A percentile compares a stretch with the other conserved stretches of the same genome.
Conservation (phyloP, 2,888 invertebrate species). For the Phaedon cochleariae region DNA sequence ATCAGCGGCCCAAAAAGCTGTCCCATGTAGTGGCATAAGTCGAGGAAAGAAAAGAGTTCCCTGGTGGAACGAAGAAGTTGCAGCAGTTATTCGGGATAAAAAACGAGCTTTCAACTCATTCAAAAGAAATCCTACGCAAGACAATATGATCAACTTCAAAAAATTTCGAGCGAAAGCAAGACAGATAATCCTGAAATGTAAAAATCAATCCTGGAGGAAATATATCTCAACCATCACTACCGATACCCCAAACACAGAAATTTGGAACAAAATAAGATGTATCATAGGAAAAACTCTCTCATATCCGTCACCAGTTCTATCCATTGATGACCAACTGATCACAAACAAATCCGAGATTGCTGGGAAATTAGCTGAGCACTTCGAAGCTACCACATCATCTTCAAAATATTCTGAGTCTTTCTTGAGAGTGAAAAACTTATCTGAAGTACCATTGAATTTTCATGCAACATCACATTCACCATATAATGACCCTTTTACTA, state of each 20-base stretch:
- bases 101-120: slow-evolving; percentile 4
- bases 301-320: slow-evolving; percentile 1
- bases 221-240: not conserved
- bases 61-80: slow-evolving; percentile 13
- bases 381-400: not conserved
- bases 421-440: not conserved
- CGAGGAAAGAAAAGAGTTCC: slow-evolving; percentile 5
- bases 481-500: not conserved
- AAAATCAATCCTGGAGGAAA: not conserved
- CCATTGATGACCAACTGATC: not conserved
- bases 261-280: slow-evolving; percentile 9
- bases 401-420: not conserved
- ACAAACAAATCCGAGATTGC: not conserved
- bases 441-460: not conserved
- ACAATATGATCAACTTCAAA: slow-evolving; percentile 1
- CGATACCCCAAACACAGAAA: not conserved
- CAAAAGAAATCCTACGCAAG: slow-evolving; percentile 8
- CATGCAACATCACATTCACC: not conserved
- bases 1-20: not conserved
- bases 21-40: not conserved
- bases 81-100: not conserved
- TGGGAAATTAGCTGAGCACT: not conserved
- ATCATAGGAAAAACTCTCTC: not conserved
- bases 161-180: not conserved
- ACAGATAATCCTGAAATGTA: not conserved